Base-by-base conservation (phyloP, 2,888 invertebrate genomes). In the Eilema depressum region DNA sequence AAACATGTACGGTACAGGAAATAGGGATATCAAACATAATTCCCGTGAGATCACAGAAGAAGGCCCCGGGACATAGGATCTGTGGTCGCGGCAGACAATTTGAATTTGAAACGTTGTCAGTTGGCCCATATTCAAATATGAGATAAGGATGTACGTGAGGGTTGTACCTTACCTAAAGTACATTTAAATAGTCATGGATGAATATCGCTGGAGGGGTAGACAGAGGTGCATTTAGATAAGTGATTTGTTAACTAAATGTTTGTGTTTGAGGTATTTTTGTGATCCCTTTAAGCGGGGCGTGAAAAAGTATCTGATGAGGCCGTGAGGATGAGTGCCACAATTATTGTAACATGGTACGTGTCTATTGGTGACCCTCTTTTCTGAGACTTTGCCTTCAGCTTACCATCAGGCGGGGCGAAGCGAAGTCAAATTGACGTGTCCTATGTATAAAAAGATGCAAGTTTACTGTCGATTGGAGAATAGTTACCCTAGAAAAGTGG, bases 61-160 rank as follows among this genome's bases (percentile, higher is more conserved):
- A 25, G 57, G 57, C 26, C 57, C 14, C 25, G n/a, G 57, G 57
- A 26, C 25, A 1, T 59, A 59, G 14, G 26, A 59, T 25, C 14
- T 59, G 26, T 12, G 57, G 57, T 2, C 26, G 57, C 12, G 57
- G 17, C 26, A 14, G n/a, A 56, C 17, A 59, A 59, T 59, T 59
- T 59, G n/a, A 59, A 59, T 59, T 59, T 59, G n/a, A n/a, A 25
- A 59, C 7, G 26, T 25, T 59, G 57, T 25, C 57, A 26, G 57
- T 59, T 17, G 25, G n/a, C n/a, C 53, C n/a, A 10, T 26, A 59
- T 25, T n/a, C 57, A 26, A 59, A 59, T 59, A 59, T 3, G 14
- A 59, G 57, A 59, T 59, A 59, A 59, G 25, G 12, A 59, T 17
- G 17, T 14, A 59, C 57, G 57, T 59, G 26, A 59, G 26, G 57